phyloP scores from a whole-genome alignment of 37 sponge, comb jelly and placozoan species.

The Aphrocallistes beatrix region DNA sequence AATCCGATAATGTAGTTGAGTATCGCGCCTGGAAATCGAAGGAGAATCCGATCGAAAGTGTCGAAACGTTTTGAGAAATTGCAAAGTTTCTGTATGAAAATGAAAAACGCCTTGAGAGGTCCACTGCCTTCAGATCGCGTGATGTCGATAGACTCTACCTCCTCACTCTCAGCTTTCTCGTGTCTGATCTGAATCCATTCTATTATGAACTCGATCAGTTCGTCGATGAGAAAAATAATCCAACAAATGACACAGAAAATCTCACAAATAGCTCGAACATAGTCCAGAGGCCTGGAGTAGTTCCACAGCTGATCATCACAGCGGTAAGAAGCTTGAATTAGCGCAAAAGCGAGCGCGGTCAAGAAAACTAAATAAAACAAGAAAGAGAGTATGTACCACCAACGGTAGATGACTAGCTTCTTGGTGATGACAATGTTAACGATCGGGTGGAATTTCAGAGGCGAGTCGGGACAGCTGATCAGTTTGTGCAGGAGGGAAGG shows the following conservation, averaged over 20 bases:
- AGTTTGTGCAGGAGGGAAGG: conserved; percentile 5
- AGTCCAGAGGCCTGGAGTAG: neutral
- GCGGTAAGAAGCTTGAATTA: neutral
- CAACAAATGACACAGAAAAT: neutral
- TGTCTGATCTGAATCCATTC: neutral
- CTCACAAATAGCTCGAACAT: neutral
- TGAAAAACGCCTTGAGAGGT: neutral
- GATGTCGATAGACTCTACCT: neutral
- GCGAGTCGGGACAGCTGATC: neutral
- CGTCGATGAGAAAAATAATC: neutral
- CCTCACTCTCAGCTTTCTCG: neutral
- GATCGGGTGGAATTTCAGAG: neutral
- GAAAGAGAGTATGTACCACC: conserved; percentile 3
- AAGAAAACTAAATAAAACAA: neutral
- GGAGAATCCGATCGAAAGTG: neutral
- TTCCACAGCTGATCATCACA: neutral
- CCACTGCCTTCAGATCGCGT: neutral
- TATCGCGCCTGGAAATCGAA: neutral
- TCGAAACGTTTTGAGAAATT: neutral
- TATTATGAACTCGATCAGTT: conserved; percentile 1
- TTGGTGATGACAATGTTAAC: neutral
- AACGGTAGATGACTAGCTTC: conserved; percentile 9
- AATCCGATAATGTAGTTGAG: neutral
- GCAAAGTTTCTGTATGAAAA: neutral
- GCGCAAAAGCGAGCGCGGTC: neutral